Base-by-base conservation (phyloP, 2,888 invertebrate species). In the Amorpha juglandis region DNA sequence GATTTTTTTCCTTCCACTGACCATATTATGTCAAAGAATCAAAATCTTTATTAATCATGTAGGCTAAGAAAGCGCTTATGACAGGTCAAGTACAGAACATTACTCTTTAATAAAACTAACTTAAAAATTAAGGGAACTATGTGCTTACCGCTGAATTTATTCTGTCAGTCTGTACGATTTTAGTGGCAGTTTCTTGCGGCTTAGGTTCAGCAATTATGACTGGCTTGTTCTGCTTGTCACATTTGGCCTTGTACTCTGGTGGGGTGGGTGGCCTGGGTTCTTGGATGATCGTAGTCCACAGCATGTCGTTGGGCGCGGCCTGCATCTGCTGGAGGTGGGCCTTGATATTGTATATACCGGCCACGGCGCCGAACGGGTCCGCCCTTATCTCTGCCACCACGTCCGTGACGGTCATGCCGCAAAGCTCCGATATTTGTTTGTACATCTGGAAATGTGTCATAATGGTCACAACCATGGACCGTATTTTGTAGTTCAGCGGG, bases 281-380 rank as follows among this genome's bases (percentile, higher is more conserved):
- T 33, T 78, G 82, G 1, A 75, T 65, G 63, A 72, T 82, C 7
- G 82, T 66, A 0, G 87, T 80, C 92, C 92, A 91, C 12, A 91
- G 83, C 27, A 89, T 76, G 50, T 90, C 89, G 0, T 76, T 69
- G 45, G 88, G 74, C 7, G 82, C 78, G 0, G 80, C 70, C 55
- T 84, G 79, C 64, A 89, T 76, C 68, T 89, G 91, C 19, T 80
- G 82, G 8, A 87, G 73, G 68, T 92, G 93, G 6, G 82, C 85
- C 72, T 94, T 88, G 67, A 96, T 95, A 82, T 95, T 95, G 84
- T 93, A 95, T 77, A 95, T 94, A 64, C 95, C 95, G 3, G 94
- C 95, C 19, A 94, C 75, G 27, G 94, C 83, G 0, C 95, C 95
- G 74, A 94, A 95, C 0, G 94, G 95, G 67, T 95, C 94, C 0